phyloP scores from a whole-genome alignment of 2,888 invertebrate genomes.

The Habroteleia sp. region DNA sequence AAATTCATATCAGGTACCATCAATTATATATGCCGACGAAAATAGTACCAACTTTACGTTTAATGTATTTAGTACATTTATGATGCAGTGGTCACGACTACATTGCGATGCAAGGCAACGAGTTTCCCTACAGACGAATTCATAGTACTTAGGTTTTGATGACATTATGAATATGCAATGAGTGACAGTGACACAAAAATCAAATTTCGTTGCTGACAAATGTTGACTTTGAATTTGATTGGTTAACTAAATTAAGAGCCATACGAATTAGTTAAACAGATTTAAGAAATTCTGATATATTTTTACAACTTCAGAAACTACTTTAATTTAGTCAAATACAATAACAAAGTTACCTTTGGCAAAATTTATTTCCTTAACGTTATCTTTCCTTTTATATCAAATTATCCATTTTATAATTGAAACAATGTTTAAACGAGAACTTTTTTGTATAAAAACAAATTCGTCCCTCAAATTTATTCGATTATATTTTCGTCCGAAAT shows the following conservation, averaged over 20 bases:
- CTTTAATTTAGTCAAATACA: too few species aligned
- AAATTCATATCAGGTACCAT: constrained; percentile 2
- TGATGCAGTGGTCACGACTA: constrained; percentile 33
- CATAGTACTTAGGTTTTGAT: constrained; percentile 41
- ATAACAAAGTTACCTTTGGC: too few species aligned
- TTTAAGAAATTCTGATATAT: too few species aligned
- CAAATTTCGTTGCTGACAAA: constrained; percentile 24
- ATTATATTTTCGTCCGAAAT: too few species aligned
- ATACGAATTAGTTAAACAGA: too few species aligned
- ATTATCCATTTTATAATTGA: too few species aligned
- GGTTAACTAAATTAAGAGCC: constrained; percentile 7
- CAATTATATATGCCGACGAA: constrained; percentile 16
- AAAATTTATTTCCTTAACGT: too few species aligned
- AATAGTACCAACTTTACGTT: constrained; percentile 13
- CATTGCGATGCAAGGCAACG: constrained; percentile 43
- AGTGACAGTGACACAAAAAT: constrained; percentile 33
- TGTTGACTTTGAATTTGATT: constrained; percentile 26
- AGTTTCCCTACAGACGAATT: constrained; percentile 28
- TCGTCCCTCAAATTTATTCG: too few species aligned
- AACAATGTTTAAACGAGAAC: too few species aligned
- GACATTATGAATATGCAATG: constrained; percentile 49
- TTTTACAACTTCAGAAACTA: too few species aligned
- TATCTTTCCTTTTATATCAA: too few species aligned
- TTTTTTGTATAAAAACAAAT: too few species aligned
- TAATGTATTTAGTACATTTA: constrained; percentile 34